A percentile compares a stretch with the other conserved stretches of the same genome.
phyloP scores from a whole-genome alignment of 2,888 invertebrate genomes.

The Cataglyphis albicans region DNA sequence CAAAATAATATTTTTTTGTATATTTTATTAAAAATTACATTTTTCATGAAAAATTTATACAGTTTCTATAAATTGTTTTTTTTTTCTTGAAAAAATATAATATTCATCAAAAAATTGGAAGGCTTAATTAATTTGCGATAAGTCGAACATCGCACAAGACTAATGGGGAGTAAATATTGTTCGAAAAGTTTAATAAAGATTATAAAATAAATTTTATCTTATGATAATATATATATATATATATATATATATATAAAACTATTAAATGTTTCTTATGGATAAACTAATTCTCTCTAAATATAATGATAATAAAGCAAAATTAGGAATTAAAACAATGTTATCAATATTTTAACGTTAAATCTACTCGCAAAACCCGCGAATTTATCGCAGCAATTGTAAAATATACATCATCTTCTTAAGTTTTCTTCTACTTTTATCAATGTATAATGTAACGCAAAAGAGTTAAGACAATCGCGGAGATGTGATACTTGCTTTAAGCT shows the following conservation, averaged over 20 bases:
- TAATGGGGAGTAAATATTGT: background rate
- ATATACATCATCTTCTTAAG: background rate
- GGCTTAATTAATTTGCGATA: constrained; percentile 8
- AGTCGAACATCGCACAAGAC: background rate
- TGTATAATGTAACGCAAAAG: background rate
- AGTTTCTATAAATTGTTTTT: background rate
- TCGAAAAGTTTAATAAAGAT: background rate
- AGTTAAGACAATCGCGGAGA: background rate
- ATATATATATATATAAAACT: background rate
- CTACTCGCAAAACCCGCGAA: background rate
- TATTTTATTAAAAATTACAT: background rate
- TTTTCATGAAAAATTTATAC: background rate
- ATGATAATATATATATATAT: background rate
- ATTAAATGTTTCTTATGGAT: background rate
- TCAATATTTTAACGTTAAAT: background rate
- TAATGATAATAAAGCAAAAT: no score
- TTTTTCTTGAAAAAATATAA: background rate
- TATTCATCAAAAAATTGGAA: background rate
- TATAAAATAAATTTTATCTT: background rate
- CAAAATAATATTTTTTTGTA: background rate
- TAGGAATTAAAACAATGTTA: no score
- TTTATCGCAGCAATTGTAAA: background rate
- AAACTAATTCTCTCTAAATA: background rate
- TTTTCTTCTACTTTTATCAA: background rate
- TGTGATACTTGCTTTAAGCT: background rate